A percentile compares a stretch with the other conserved stretches of the same genome.
Conservation (phyloP, 35 echinoderm and acorn worm species). For the Lytechinus variegatus region DNA sequence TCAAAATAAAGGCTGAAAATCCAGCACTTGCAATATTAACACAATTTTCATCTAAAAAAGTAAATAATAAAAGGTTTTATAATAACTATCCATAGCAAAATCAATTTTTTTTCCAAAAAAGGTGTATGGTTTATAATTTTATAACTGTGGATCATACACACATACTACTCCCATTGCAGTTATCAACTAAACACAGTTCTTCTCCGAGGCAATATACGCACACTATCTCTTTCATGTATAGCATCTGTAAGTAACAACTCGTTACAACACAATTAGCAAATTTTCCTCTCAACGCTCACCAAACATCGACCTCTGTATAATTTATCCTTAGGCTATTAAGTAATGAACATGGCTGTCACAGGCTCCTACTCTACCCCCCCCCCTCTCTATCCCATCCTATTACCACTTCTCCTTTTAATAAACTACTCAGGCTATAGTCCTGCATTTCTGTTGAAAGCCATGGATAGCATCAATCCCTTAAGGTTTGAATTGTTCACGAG, state of each 20-base stretch:
- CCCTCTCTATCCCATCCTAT: too few relatives aligned
- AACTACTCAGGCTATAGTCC: not conserved
- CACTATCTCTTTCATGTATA: not conserved
- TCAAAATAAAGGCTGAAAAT: too few relatives aligned
- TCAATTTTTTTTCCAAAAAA: too few relatives aligned
- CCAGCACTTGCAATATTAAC: too few relatives aligned
- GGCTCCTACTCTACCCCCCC: not conserved
- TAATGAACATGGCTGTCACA: slow-evolving; percentile 25
- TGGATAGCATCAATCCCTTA: not conserved
- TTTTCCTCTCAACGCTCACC: slow-evolving; percentile 8
- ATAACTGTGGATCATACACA: not conserved
- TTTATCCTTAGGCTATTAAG: slow-evolving; percentile 18
- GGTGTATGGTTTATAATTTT: too few relatives aligned
- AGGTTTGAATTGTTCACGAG: not conserved
- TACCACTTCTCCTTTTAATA: not conserved
- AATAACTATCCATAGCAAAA: too few relatives aligned
- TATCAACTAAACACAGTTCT: not conserved
- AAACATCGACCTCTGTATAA: slow-evolving; percentile 17
- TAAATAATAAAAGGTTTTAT: too few relatives aligned
- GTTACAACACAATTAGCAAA: slow-evolving; percentile 32
- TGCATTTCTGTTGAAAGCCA: not conserved
- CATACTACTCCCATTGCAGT: not conserved
- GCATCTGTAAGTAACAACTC: not conserved
- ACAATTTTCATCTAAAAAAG: too few relatives aligned
- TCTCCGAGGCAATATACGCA: not conserved